Conservation (phyloP, 2,888 invertebrate genomes). For the Tenodera sinensis region DNA sequence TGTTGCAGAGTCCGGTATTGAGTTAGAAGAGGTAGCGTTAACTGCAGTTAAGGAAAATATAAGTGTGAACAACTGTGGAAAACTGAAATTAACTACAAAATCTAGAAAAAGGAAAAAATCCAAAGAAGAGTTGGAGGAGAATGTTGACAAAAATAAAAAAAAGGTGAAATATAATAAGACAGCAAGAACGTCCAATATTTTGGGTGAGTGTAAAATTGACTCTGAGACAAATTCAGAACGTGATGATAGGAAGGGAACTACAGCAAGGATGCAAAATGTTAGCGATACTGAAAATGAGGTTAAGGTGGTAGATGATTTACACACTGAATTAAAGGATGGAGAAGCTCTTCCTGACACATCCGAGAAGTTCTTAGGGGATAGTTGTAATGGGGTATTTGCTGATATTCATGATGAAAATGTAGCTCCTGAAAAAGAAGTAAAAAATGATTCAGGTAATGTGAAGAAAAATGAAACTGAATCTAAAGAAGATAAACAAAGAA, state of each 20-base stretch:
- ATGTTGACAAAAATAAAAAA: background rate
- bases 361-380: background rate
- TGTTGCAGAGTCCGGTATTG: background rate
- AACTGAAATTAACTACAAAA: background rate
- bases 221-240: constrained; percentile 22
- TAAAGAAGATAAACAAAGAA: background rate
- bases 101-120: constrained; percentile 3
- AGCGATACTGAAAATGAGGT: background rate
- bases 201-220: background rate
- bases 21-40: background rate
- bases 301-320: background rate
- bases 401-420: background rate
- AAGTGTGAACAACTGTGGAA: background rate
- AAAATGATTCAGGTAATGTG: background rate
- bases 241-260: background rate
- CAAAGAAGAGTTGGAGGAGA: constrained; percentile 14
- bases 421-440: background rate
- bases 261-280: background rate
- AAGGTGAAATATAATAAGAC: background rate
- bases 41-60: background rate
- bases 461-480: no score
- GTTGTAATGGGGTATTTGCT: background rate
- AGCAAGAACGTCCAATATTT: background rate
- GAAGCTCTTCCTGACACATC: background rate
- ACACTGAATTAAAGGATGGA: background rate